phyloP scores from a whole-genome alignment of 2,888 invertebrate genomes.

The Chloroclysta siterata region DNA sequence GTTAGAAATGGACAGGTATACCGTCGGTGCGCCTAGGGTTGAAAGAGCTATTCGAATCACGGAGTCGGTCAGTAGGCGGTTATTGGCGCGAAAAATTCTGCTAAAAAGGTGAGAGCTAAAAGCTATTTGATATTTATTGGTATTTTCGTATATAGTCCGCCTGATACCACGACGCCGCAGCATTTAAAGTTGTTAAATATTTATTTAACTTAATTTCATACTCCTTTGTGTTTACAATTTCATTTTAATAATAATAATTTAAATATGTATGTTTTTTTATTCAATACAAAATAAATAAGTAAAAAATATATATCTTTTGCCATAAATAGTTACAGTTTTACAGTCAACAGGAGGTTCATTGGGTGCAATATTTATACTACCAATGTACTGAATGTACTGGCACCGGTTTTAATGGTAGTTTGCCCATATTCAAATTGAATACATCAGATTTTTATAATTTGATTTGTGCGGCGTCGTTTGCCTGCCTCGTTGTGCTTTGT shows the following conservation, averaged over 20 bases:
- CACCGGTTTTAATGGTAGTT: too few relatives aligned
- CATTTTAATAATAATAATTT: too few relatives aligned
- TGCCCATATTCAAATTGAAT: too few relatives aligned
- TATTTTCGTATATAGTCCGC: constrained; percentile 13
- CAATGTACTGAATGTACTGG: too few relatives aligned
- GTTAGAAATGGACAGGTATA: constrained; percentile 24
- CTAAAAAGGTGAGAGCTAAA: constrained; percentile 27
- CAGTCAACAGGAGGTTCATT: too few relatives aligned
- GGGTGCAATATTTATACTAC: too few relatives aligned
- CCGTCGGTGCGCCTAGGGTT: constrained; percentile 15
- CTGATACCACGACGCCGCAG: constrained; percentile 6
- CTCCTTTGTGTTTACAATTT: too few relatives aligned
- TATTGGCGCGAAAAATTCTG: constrained; percentile 19
- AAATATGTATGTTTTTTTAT: too few relatives aligned
- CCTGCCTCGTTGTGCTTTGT: constrained; percentile 4
- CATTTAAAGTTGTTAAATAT: not conserved
- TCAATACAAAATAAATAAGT: too few relatives aligned
- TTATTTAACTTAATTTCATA: not conserved
- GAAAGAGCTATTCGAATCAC: constrained; percentile 20
- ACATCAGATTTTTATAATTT: not conserved
- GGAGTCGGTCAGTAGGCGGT: constrained; percentile 14
- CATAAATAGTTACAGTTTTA: too few relatives aligned
- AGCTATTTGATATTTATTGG: constrained; percentile 13
- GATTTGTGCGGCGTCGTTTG: constrained; percentile 6
- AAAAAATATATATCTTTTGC: too few relatives aligned